Evolutionary conservation across 2,797 vertebrate genomes (phyloP).

Genomic region (Tarsius wallacei): DNA sequence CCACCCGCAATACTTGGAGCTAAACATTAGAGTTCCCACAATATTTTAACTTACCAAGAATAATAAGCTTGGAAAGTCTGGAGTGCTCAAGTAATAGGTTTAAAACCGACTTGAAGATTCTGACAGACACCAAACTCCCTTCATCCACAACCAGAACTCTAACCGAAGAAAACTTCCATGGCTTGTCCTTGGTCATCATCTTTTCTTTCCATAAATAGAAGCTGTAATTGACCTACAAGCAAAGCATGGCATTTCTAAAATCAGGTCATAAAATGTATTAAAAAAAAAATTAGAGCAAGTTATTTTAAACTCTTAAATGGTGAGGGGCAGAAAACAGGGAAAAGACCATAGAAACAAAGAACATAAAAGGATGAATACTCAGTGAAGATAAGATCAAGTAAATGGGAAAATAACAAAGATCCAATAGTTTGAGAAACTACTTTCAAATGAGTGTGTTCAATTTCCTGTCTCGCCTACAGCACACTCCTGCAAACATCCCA

Average conservation of each 20-base stretch:
- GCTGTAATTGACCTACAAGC: slow-evolving; percentile 92
- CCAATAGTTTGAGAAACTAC: neutral
- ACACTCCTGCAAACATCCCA: neutral
- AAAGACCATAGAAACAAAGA: neutral
- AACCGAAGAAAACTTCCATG: slow-evolving; percentile 93
- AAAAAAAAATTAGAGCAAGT: neutral
- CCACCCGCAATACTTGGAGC: neutral
- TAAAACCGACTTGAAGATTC: slow-evolving; percentile 91
- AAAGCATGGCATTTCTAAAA: slow-evolving; percentile 47
- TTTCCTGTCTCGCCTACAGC: neutral
- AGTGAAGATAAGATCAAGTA: slow-evolving; percentile 2
- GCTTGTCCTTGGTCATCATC: rapidly evolving
- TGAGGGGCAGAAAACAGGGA: too few relatives aligned
- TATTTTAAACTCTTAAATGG: slow-evolving; percentile 45
- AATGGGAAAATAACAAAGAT: slow-evolving; percentile 6
- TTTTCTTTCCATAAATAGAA: slow-evolving; percentile 87
- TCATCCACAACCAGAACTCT: slow-evolving; percentile 94
- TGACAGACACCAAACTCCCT: slow-evolving; percentile 94
- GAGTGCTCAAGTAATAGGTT: slow-evolving; percentile 90
- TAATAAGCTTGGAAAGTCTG: slow-evolving; percentile 92
- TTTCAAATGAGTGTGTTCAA: neutral
- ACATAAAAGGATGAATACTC: neutral
- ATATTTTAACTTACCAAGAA: slow-evolving; percentile 92
- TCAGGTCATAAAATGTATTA: slow-evolving; percentile 24
- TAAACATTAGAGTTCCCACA: neutral